Evolutionary conservation across 2,113 vertebrate species (phyloP).

Genomic region (Eretmochelys imbricata): DNA sequence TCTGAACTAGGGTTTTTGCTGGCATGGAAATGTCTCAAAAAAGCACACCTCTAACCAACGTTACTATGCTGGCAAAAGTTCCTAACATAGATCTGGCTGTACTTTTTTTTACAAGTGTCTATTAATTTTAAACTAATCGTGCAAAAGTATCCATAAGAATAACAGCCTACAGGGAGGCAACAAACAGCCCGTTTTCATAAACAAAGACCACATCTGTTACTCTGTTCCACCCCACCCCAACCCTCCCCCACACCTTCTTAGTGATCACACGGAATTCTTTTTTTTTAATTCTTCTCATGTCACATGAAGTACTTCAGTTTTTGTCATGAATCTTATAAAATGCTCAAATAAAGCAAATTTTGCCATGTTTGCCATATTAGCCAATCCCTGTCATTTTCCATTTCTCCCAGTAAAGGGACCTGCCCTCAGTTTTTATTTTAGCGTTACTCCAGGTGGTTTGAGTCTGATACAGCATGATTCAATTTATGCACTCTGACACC

Average conservation of each 20-base stretch:
- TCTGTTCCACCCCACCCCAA: background rate
- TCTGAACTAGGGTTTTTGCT: background rate
- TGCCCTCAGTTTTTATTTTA: background rate
- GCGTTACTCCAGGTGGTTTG: background rate
- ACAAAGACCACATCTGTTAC: background rate
- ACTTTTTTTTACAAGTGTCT: background rate
- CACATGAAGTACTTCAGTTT: conserved; percentile 15
- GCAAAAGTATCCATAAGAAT: background rate
- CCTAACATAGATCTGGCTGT: background rate
- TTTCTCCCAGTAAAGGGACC: background rate
- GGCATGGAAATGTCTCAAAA: background rate
- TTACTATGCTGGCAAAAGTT: background rate
- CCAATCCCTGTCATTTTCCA: background rate
- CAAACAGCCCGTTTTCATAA: background rate
- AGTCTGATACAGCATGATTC: background rate
- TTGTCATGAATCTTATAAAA: background rate
- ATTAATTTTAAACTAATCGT: background rate
- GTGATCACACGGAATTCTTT: background rate
- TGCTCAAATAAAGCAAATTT: background rate
- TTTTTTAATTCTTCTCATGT: background rate
- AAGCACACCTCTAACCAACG: background rate
- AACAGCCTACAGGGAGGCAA: background rate
- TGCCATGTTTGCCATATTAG: background rate
- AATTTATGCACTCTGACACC: background rate
- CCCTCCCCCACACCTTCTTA: background rate